Conservation (phyloP, 2,888 invertebrate genomes). For the Escarpia spicata region DNA sequence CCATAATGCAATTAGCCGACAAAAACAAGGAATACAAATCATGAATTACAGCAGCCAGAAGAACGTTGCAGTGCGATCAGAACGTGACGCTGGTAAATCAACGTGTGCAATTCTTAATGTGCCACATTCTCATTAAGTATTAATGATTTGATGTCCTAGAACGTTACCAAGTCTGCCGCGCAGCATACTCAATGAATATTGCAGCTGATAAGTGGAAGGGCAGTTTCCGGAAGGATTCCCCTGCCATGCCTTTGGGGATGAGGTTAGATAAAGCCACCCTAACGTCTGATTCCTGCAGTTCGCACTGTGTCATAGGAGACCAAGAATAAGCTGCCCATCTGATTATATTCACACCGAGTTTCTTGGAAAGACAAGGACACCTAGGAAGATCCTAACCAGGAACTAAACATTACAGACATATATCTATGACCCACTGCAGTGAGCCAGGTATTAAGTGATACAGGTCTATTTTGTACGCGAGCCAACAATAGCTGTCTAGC, state of each 20-base stretch:
- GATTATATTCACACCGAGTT: not conserved
- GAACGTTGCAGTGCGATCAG: not conserved
- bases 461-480: too few species aligned
- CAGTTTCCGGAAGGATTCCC: not conserved
- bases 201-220: not conserved
- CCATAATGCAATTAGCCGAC: conserved; percentile 5
- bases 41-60: not conserved
- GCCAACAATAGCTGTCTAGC: too few species aligned
- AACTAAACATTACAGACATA: not conserved
- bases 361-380: not conserved
- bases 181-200: not conserved
- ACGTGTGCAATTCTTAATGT: not conserved
- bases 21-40: conserved; percentile 7
- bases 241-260: not conserved
- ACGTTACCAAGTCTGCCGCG: not conserved
- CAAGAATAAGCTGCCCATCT: not conserved
- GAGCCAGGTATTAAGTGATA: too few species aligned
- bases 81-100: not conserved
- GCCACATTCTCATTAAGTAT: not conserved
- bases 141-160: conserved; percentile 3
- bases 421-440: too few species aligned
- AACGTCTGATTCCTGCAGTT: not conserved
- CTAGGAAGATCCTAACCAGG: not conserved
- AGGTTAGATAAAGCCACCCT: not conserved
- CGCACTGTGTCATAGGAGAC: not conserved